These are phyloP conservation scores for Crossocerus cetratus DNA, from an alignment of 2,888 invertebrate species.

Conservation along the genomic window DNA sequence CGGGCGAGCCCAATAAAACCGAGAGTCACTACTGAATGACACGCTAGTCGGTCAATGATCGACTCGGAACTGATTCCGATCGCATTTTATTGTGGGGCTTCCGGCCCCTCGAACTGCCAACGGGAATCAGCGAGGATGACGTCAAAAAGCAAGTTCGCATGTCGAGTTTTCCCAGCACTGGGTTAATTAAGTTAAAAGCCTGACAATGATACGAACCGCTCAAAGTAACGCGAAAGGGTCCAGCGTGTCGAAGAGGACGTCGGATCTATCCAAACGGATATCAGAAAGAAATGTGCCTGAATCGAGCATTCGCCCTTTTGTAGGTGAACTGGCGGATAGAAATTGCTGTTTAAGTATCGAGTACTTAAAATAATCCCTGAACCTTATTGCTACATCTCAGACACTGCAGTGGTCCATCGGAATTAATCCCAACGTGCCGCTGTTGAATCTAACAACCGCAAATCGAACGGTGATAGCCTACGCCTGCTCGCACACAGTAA, in stretches of 20 bases:
- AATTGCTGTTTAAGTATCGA: not conserved
- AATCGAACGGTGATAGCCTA: constrained; percentile 80
- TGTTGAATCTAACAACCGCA: constrained; percentile 80
- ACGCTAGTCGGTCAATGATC: constrained; percentile 2
- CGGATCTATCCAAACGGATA: not conserved
- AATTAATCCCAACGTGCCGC: constrained; percentile 80
- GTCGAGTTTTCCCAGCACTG: not conserved
- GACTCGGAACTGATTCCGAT: constrained; percentile 6
- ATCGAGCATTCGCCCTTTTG: constrained; percentile 48
- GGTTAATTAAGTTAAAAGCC: not conserved
- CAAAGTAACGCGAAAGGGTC: too few species aligned
- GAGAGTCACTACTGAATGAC: not conserved
- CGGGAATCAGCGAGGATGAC: not conserved
- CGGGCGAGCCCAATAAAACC: not conserved
- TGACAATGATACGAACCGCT: too few species aligned
- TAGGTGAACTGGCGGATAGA: constrained; percentile 13
- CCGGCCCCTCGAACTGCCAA: not conserved
- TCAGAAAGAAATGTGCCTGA: constrained; percentile 1
- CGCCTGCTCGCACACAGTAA: constrained; percentile 81
- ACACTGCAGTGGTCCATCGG: constrained; percentile 83
- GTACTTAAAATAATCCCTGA: not conserved
- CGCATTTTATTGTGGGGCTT: constrained; percentile 10
- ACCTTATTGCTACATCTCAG: constrained; percentile 67
- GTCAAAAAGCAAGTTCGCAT: not conserved
- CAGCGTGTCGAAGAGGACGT: not conserved